These are phyloP conservation scores for Microtus ochrogaster DNA, from an alignment of 2,113 vertebrate species.

Conservation along the genomic window DNA sequence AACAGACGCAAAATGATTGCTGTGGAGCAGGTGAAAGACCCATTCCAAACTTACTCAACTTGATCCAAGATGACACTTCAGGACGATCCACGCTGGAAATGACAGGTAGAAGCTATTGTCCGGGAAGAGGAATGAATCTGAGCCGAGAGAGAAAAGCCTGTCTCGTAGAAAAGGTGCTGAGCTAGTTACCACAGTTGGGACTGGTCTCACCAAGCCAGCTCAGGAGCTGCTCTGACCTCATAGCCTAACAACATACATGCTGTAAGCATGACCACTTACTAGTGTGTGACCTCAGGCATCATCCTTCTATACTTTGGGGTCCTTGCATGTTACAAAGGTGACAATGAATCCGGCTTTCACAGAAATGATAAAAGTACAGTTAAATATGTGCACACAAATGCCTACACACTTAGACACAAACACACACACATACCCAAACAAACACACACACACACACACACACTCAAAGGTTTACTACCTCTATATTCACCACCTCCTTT, in stretches of 20 bases:
- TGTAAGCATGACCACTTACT: not conserved
- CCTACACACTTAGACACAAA: not conserved
- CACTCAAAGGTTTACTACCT: not conserved
- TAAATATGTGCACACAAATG: not conserved
- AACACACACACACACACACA: not conserved
- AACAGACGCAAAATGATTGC: not conserved
- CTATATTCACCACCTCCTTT: not conserved
- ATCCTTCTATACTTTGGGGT: constrained; percentile 4
- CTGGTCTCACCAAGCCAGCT: constrained; percentile 44
- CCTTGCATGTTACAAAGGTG: not conserved
- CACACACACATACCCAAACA: not conserved
- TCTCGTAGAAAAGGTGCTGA: constrained; percentile 57
- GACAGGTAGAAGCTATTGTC: constrained; percentile 48
- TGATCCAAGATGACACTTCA: constrained; percentile 59
- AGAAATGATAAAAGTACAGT: not conserved
- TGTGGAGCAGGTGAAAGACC: constrained; percentile 37
- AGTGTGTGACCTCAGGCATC: not conserved
- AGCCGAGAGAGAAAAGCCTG: not conserved
- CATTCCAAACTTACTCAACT: constrained; percentile 41
- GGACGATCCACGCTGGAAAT: constrained; percentile 28
- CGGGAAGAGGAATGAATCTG: constrained; percentile 52
- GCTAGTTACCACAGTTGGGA: constrained; percentile 22
- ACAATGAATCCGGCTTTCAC: not conserved
- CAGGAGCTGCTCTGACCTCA: constrained; percentile 42
- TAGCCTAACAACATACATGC: constrained; percentile 30